These are phyloP conservation scores for Regulus satrapa DNA, from an alignment of 2,113 vertebrate genomes.

Conservation along the genomic window DNA sequence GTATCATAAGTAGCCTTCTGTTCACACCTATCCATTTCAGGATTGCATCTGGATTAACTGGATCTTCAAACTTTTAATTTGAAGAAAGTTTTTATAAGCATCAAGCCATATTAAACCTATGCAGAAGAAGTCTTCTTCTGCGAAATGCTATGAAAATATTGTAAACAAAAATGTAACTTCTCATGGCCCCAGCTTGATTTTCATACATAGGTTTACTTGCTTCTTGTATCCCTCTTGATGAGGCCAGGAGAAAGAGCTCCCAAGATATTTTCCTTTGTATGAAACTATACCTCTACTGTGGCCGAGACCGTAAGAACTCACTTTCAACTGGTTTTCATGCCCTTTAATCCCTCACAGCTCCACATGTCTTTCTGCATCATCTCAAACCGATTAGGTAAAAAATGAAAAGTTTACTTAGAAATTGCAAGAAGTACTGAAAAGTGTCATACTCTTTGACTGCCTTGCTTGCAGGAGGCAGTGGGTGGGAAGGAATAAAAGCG, in stretches of 20 bases:
- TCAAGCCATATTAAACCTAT: not conserved
- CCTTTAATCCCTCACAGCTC: not conserved
- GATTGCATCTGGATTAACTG: not conserved
- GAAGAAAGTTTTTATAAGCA: not conserved
- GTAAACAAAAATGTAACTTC: not conserved
- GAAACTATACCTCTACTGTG: not conserved
- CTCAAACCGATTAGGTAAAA: not conserved
- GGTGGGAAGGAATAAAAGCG: constrained; percentile 21
- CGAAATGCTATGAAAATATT: not conserved
- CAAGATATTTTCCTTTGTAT: not conserved
- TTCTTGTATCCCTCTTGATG: not conserved
- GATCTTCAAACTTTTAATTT: not conserved
- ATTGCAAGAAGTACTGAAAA: not conserved
- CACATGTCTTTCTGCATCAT: not conserved
- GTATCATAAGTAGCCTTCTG: not conserved
- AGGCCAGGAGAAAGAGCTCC: not conserved
- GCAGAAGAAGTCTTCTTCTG: not conserved
- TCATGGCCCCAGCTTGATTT: not conserved
- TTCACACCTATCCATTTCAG: not conserved
- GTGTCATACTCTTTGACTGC: not conserved
- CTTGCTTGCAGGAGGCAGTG: constrained; percentile 2
- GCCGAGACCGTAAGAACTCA: not conserved
- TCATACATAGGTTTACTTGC: not conserved
- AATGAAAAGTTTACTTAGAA: not conserved
- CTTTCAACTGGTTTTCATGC: not conserved